A percentile compares a stretch with the other conserved stretches of the same genome.
Evolutionary conservation across 2,797 vertebrate genomes (phyloP).

Genomic region (Cossypha heuglini): DNA sequence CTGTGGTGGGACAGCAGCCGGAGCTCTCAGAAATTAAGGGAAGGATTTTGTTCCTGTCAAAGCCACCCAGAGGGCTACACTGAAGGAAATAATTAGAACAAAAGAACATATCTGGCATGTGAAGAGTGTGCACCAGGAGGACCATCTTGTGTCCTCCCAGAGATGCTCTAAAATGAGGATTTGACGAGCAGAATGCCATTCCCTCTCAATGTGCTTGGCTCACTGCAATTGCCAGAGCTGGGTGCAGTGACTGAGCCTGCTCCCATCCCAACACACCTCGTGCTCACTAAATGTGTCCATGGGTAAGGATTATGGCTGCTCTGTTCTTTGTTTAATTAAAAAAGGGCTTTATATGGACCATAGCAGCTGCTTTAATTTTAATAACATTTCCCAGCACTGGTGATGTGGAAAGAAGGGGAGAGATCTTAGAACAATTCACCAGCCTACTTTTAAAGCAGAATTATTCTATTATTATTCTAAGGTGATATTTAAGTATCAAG

Average conservation of each 20-base stretch:
- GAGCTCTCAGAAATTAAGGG: not conserved
- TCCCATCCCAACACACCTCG: not conserved
- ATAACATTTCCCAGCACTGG: not conserved
- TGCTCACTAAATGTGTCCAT: not conserved
- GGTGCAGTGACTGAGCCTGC: not conserved
- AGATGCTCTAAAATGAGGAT: not conserved
- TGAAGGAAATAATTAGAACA: not conserved
- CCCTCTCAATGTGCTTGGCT: not conserved
- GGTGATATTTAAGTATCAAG: not conserved
- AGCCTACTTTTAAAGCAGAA: not conserved
- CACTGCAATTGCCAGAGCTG: not conserved
- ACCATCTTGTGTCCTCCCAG: not conserved
- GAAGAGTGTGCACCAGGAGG: not conserved
- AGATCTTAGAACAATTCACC: not conserved
- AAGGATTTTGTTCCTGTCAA: not conserved
- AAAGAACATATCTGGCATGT: not conserved
- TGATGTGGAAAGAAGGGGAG: not conserved
- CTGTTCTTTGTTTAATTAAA: not conserved
- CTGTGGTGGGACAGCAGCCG: rapidly evolving
- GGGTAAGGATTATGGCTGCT: not conserved
- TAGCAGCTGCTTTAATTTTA: not conserved
- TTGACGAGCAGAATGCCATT: not conserved
- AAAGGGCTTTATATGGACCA: not conserved
- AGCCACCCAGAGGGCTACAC: not conserved
- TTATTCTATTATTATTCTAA: not conserved